Evolutionary conservation across 92 coral and sea anemone species (phyloP).

Genomic region (Parazoanthus swiftii): DNA sequence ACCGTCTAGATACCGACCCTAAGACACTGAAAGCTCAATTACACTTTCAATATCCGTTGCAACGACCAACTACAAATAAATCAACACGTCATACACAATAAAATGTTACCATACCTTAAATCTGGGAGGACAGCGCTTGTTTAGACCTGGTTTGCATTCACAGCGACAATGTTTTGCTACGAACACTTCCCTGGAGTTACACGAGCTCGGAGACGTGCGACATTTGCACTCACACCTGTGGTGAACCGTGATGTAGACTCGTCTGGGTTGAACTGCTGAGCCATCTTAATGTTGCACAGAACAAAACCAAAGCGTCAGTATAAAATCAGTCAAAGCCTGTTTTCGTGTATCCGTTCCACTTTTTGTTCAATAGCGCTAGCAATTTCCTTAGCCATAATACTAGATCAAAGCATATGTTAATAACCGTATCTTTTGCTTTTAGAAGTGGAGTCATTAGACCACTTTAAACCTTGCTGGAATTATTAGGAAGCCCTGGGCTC

Average conservation of each 20-base stretch:
- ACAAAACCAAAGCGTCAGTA: background rate
- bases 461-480: no score
- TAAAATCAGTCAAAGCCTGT: background rate
- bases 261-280: background rate
- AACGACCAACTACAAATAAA: background rate
- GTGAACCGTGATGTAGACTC: slow-evolving; percentile 20
- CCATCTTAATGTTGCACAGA: background rate
- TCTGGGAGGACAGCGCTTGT: background rate
- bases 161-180: slow-evolving; percentile 29
- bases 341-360: no score
- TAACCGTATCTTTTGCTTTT: no score
- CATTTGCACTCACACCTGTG: slow-evolving; percentile 19
- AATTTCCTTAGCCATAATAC: no score
- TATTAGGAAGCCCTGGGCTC: no score
- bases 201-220: slow-evolving; percentile 27
- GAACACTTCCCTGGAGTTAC: slow-evolving; percentile 21
- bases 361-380: no score
- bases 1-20: no score
- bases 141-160: slow-evolving; percentile 17
- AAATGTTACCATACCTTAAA: slow-evolving; percentile 17
- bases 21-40: background rate
- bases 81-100: no score
- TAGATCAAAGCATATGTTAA: no score
- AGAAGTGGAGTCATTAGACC: no score
- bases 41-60: background rate